Percentiles rank a stretch among this genome's conserved stretches.
phyloP scores from a whole-genome alignment of 2,113 vertebrate species.

The Tor tambroides region DNA sequence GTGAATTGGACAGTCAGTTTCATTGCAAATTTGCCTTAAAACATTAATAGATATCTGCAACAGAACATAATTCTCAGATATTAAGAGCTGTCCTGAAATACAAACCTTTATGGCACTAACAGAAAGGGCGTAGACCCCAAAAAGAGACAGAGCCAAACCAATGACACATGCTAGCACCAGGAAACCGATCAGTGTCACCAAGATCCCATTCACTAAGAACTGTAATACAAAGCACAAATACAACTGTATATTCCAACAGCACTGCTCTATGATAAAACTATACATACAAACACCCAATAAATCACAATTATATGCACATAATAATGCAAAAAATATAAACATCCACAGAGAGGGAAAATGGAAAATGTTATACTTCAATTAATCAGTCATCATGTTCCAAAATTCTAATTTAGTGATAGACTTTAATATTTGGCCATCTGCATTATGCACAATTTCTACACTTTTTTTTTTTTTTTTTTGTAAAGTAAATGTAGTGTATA shows the following conservation, averaged over 20 bases:
- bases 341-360: neutral
- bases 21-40: neutral
- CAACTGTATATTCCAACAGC: neutral
- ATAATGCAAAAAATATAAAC: neutral
- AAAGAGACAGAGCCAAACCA: constrained; percentile 49
- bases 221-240: constrained; percentile 31
- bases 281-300: neutral
- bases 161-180: constrained; percentile 56
- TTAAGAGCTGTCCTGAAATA: neutral
- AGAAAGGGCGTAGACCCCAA: constrained; percentile 53
- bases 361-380: constrained; percentile 59
- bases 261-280: neutral
- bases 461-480: neutral
- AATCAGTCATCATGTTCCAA: neutral
- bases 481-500: neutral
- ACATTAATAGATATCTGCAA: neutral
- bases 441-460: neutral
- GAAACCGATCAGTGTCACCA: constrained; percentile 56
- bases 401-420: neutral
- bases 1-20: neutral
- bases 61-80: neutral
- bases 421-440: neutral
- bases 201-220: constrained; percentile 56
- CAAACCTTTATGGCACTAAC: constrained; percentile 60
- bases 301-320: neutral